Percentiles rank a stretch among this genome's conserved stretches.
phyloP scores from a whole-genome alignment of 2,113 vertebrate species.

The Embiotoca jacksoni region DNA sequence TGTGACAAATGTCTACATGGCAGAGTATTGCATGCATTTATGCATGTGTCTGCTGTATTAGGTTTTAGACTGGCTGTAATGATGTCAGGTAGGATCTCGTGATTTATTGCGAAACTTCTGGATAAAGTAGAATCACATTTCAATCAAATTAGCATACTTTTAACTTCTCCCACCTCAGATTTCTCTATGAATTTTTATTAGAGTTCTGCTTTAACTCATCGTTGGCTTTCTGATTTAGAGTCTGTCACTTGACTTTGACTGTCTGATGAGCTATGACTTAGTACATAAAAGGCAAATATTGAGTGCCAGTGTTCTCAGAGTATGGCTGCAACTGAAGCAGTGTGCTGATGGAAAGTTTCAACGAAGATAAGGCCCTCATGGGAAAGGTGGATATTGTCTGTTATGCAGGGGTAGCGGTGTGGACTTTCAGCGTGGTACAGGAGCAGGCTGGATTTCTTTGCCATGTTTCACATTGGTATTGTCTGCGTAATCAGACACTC shows the following conservation, averaged over 20 bases:
- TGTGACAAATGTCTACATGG: conserved; percentile 19
- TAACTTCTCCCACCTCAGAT: conserved; percentile 6
- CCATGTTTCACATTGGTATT: conserved; percentile 63
- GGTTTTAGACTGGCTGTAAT: not conserved
- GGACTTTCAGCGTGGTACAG: conserved; percentile 59
- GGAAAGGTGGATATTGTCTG: conserved; percentile 59
- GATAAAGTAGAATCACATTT: conserved; percentile 15
- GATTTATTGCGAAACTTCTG: conserved; percentile 20
- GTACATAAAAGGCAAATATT: conserved; percentile 32
- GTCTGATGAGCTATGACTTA: conserved; percentile 51
- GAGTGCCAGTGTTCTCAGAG: conserved; percentile 11
- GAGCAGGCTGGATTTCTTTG: conserved; percentile 52
- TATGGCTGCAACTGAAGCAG: conserved; percentile 42
- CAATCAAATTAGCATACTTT: conserved; percentile 20
- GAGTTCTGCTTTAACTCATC: conserved; percentile 43
- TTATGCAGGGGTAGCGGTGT: conserved; percentile 49
- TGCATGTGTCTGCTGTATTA: conserved; percentile 18
- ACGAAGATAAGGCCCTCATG: conserved; percentile 47
- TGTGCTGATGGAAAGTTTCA: conserved; percentile 66
- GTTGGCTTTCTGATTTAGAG: conserved; percentile 55
- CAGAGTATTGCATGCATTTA: conserved; percentile 56
- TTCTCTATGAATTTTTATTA: conserved; percentile 37
- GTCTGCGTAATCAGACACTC: conserved; percentile 67
- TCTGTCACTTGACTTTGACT: conserved; percentile 35
- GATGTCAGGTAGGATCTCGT: conserved; percentile 8